Base-by-base conservation (phyloP, 2,797 vertebrate species). In the Hozukius guyotensis region DNA sequence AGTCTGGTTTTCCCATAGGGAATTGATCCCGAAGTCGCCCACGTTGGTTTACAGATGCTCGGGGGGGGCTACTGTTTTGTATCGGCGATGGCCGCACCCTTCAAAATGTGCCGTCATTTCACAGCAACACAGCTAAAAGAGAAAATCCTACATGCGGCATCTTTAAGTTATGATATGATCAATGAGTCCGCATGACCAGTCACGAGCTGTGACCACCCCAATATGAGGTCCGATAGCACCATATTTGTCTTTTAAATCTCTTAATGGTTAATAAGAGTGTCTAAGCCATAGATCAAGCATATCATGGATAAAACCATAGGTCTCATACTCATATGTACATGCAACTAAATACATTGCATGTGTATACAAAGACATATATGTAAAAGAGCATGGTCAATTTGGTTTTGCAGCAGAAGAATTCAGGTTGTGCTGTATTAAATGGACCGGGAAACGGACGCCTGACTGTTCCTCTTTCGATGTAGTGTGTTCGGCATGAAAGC, bases 151-250 rank as follows among this genome's bases (percentile, higher is more conserved):
- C 91, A 93, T 73, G 92, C 63, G 84, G 75, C 91, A 91, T 93
- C 88, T 90, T 94, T 93, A 95, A 94, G 93, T 98, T 49, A 96
- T 97, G 98, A 99, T 99, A 99, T 98, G 98, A 98, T 96, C 96
- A 92, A 97, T 97, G 97, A 98, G 97, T 99, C 98, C 96, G 97
- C 98, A 99, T 98, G 98, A 99, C 98, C 98, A 99, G 98, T 99
- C 98, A 99, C 93, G 29, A 93, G 88, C 83, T 96, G 95, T 97
- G 98, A 98, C 97, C 97, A 97, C 97, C 96, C 96, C 95, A 94
- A 94, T 94, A 94, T 93, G 96, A 98, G 97, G 97, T 97, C 98
- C 91, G 96, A 97, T 99, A 99, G 98, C 98, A 99, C 98, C 98
- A 98, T 98, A 96, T 96, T 96, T 96, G 94, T 94, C 93, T 89